Percentiles rank a stretch among this genome's conserved stretches.
phyloP scores from a whole-genome alignment of 2,113 vertebrate species.

The Cranoglanis bouderius region DNA sequence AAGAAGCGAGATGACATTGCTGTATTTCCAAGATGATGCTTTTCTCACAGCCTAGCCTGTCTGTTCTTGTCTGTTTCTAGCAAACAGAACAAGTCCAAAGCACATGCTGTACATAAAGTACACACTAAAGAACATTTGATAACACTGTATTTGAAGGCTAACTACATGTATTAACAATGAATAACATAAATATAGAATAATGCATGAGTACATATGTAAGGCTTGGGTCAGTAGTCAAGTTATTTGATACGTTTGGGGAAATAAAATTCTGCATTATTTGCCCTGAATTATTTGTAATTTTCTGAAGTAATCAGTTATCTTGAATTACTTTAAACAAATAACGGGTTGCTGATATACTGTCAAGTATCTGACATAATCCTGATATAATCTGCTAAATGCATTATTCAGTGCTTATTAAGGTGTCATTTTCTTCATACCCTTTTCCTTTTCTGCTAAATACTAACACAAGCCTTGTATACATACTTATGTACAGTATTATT shows the following conservation, averaged over 20 bases:
- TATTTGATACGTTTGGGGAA: not conserved
- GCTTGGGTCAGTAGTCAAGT: not conserved
- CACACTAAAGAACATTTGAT: not conserved
- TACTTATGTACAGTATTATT: not conserved
- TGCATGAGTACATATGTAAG: not conserved
- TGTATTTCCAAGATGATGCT: not conserved
- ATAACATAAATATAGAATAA: not conserved
- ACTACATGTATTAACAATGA: not conserved
- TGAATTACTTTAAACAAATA: conserved; percentile 3
- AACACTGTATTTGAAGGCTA: conserved; percentile 4
- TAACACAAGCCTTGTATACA: not conserved
- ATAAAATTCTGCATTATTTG: not conserved
- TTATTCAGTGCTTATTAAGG: not conserved
- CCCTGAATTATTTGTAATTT: too few relatives aligned
- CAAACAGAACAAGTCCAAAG: not conserved
- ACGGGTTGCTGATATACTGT: not conserved
- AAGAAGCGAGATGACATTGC: not conserved
- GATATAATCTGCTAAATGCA: not conserved
- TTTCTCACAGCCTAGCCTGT: not conserved
- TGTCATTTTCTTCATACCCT: not conserved
- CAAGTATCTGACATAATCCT: not conserved
- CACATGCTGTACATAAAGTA: not conserved
- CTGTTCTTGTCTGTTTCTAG: not conserved
- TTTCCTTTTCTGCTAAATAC: not conserved
- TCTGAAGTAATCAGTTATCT: not conserved